phyloP scores from a whole-genome alignment of 2,797 vertebrate genomes.

The Amniataba percoides region DNA sequence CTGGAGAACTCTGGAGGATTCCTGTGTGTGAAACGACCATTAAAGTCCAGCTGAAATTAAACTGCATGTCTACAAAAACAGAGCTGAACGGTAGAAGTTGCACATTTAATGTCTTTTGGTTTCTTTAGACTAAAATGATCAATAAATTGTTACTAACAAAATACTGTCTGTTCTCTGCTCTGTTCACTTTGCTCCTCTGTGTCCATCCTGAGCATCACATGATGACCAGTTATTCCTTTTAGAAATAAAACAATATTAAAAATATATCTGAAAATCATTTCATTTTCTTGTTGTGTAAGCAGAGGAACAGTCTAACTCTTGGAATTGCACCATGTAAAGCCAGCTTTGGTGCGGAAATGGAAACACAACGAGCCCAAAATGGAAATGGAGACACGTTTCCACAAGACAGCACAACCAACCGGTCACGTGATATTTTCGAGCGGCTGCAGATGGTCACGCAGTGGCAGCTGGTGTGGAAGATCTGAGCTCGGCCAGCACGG shows the following conservation, averaged over 20 bases:
- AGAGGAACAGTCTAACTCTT: not conserved
- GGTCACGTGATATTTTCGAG: constrained; percentile 28
- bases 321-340: constrained; percentile 23
- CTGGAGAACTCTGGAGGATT: not conserved
- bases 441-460: constrained; percentile 67
- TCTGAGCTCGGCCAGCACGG: constrained; percentile 54
- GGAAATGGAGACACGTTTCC: constrained; percentile 52
- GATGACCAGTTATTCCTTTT: not conserved
- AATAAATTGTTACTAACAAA: not conserved
- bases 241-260: not conserved
- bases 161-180: not conserved
- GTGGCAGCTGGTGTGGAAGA: constrained; percentile 63
- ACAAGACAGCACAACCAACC: constrained; percentile 35
- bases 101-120: not conserved
- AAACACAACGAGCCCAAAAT: constrained; percentile 42
- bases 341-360: constrained; percentile 6
- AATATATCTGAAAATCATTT: not conserved
- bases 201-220: not conserved
- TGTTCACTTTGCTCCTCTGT: not conserved
- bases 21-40: not conserved
- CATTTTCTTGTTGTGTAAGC: not conserved
- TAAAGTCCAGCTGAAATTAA: not conserved
- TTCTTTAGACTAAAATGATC: constrained; percentile 4
- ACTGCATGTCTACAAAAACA: not conserved
- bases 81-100: not conserved